Base-by-base conservation (phyloP, 2,888 invertebrate genomes). In the Autographa pulchrina region DNA sequence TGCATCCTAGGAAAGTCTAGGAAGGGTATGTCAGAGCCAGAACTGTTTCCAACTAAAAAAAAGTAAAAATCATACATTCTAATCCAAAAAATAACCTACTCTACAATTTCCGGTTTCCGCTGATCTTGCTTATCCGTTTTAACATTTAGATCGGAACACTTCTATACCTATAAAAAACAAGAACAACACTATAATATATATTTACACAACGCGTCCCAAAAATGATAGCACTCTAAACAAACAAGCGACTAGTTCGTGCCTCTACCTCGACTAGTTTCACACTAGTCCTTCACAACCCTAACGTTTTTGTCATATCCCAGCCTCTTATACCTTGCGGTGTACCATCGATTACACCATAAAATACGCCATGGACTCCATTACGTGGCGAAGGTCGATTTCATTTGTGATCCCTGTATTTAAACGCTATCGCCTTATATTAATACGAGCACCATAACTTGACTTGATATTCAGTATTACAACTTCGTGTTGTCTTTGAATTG, bases 341-440 rank as follows among this genome's bases (percentile, higher is more conserved):
- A 79, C 76, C 62, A 75, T 74, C 59, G 67, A 35, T 54, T 75
- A 78, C 62, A 71, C 65, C 66, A 81, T 82, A 81, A 80, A 78
- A 76, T 73, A 72, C 73, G 66, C 67, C n/a, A 68, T 79, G 78
- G 65, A 77, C 59, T 66, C 71, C 77, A 83, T 89, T 86, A 86
- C 81, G 83, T 87, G 81, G 83, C 82, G 89, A 92, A 93, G 93
- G 92, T 93, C 92, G 91, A 92, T 92, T 92, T 91, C 89, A 93
- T 93, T 92, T 90, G 91, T 88, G 88, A 91, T 89, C 90, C 80
- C 89, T 86, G 88, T 90, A 89, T 91, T 92, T 87, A 88, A 89
- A 87, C 85, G 87, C 89, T 87, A 86, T 86, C 86, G 85, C 75
- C 76, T 78, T 86, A 78, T 80, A 83, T 85, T 81, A 81, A 79